Base-by-base conservation (phyloP, 2,888 invertebrate species). In the Acanthopleura granulata region DNA sequence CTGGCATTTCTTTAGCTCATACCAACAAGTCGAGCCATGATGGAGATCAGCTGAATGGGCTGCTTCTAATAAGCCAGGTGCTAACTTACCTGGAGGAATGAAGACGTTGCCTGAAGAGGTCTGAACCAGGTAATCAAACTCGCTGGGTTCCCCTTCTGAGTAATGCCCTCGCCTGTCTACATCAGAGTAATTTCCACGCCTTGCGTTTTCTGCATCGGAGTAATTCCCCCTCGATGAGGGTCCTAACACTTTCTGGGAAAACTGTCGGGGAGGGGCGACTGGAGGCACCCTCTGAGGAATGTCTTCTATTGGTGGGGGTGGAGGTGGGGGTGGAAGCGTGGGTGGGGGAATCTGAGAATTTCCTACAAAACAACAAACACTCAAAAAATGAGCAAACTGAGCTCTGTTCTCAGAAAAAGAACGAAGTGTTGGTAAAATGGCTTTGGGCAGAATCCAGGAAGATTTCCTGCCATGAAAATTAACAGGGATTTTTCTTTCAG, bases 261-360 rank as follows among this genome's bases (percentile, higher is more conserved):
- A 66, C 50, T 22, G 83, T 75, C 83, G 81, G 27, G 84, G 82
- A 27, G 85, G 86, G 16, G 84, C 82, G 75, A 82, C 82, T 11
- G 84, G 83, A 30, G 84, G 83, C 30, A 82, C 81, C 71, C 85
- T 80, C 76, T 86, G 86, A 79, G 86, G 86, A 86, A 86, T 86
- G 86, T 87, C 87, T 85, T 86, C 86, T 77, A 86, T 86, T 22
- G 87, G 87, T 72, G 87, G 87, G n/a, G 87, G 87, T 73, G 87
- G 87, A 16, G 86, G 87, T 22, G 87, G 87, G 9, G 84, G 82
- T 12, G 85, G 83, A 72, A 80, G 80, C 0, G 82, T 80, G n/a
- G 86, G 85, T 29, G 85, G 86, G 18, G 86, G 85, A 78, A 85
- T 77, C 72, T 86, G 86, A 77, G 84, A 80, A 22, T 86, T 84